These are phyloP conservation scores for Dryococelus australis DNA, from an alignment of 2,888 invertebrate species.

Conservation along the genomic window DNA sequence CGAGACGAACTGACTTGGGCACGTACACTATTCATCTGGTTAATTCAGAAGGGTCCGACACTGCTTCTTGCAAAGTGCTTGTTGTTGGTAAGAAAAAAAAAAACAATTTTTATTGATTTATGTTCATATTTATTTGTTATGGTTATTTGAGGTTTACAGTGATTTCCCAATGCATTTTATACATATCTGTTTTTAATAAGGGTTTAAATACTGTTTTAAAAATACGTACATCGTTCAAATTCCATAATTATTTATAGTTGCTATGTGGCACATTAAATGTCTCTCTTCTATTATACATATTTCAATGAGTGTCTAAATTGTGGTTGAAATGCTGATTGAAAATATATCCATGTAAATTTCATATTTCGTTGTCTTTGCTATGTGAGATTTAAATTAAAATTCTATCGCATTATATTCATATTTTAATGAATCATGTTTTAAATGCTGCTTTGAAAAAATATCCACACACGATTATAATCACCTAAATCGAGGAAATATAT, in stretches of 20 bases:
- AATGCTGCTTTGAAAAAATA: neutral
- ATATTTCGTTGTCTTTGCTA: too few species aligned
- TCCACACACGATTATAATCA: too few species aligned
- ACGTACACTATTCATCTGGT: slow-evolving; percentile 89
- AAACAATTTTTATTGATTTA: too few species aligned
- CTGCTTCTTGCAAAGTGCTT: slow-evolving; percentile 85
- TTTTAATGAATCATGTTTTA: neutral
- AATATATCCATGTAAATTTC: neutral
- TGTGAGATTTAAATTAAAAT: too few species aligned
- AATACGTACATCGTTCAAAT: too few species aligned
- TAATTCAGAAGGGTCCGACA: slow-evolving; percentile 91
- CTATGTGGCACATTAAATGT: neutral
- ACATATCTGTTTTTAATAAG: neutral
- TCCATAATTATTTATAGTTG: too few species aligned
- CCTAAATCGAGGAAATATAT: too few species aligned
- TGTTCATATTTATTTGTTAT: too few species aligned
- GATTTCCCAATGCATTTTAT: neutral
- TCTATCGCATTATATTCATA: too few species aligned
- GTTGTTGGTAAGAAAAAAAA: slow-evolving; percentile 64
- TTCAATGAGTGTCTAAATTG: neutral
- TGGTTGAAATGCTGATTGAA: neutral
- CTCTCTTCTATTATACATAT: neutral
- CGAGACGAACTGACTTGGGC: slow-evolving; percentile 91
- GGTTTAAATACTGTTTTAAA: too few species aligned
- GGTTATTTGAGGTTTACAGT: neutral